A percentile compares a stretch with the other conserved stretches of the same genome.
phyloP scores from a whole-genome alignment of 2,888 invertebrate species.

The Scrobipalpa costella region DNA sequence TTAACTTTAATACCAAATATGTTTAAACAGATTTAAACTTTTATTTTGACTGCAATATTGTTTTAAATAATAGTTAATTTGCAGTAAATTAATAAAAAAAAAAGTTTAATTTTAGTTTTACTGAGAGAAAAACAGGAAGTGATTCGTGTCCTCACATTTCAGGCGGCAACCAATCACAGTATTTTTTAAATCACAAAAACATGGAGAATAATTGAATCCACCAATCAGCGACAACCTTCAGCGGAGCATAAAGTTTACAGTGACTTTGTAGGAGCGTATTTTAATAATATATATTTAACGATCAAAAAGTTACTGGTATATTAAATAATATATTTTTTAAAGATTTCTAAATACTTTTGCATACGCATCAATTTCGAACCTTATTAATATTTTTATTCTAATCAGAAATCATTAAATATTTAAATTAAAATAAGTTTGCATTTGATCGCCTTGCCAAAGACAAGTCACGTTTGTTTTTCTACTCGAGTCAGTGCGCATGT shows the following conservation, averaged over 20 bases:
- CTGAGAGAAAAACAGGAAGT: slow-evolving; percentile 60
- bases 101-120: too few species aligned
- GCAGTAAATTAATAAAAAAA: too few species aligned
- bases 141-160: slow-evolving; percentile 71
- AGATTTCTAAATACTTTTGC: too few species aligned
- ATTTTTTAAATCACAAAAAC: slow-evolving; percentile 57
- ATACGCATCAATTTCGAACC: too few species aligned
- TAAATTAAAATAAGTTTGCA: slow-evolving; percentile 19
- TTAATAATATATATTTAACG: not conserved
- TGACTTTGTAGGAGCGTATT: slow-evolving; percentile 56
- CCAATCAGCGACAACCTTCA: slow-evolving; percentile 66
- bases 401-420: not conserved
- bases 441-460: slow-evolving; percentile 54
- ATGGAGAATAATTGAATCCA: slow-evolving; percentile 56
- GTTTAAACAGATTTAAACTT: too few species aligned
- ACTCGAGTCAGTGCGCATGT: slow-evolving; percentile 84
- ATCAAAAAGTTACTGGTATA: not conserved
- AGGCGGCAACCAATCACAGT: slow-evolving; percentile 69
- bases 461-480: slow-evolving; percentile 69
- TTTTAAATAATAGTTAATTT: too few species aligned
- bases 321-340: too few species aligned
- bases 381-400: not conserved
- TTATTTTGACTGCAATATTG: too few species aligned
- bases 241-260: slow-evolving; percentile 65
- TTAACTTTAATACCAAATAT: too few species aligned